Conservation (phyloP, 2,797 vertebrate species). For the Danio aesculapii region DNA sequence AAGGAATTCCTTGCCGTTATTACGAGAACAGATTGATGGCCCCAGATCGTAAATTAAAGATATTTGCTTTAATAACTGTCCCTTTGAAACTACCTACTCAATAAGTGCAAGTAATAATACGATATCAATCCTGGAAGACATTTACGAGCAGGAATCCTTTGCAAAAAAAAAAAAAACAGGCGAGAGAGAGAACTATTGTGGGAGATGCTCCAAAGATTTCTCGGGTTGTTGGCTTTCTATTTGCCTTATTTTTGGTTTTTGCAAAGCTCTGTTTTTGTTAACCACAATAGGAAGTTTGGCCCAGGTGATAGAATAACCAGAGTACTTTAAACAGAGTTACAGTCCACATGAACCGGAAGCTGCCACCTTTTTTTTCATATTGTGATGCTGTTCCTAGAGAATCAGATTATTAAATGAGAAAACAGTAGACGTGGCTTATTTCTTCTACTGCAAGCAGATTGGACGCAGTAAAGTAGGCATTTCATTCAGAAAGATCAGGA, state of each 20-base stretch:
- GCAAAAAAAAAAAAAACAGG: slow-evolving; percentile 53
- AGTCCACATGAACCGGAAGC: no score
- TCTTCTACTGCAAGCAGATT: no score
- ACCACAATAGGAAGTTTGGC: slow-evolving; percentile 71
- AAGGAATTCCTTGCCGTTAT: slow-evolving; percentile 65
- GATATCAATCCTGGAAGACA: slow-evolving; percentile 74
- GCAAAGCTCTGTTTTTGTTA: slow-evolving; percentile 69
- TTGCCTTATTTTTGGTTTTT: slow-evolving; percentile 63
- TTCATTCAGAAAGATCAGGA: no score
- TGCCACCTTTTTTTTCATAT: no score
- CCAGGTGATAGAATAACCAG: slow-evolving; percentile 65
- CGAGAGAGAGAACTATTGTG: slow-evolving; percentile 45
- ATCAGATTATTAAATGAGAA: no score
- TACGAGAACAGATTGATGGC: slow-evolving; percentile 66
- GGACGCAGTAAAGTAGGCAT: no score
- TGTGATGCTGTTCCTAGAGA: no score
- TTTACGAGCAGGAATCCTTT: slow-evolving; percentile 73
- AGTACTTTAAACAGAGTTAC: no score
- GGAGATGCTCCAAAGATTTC: slow-evolving; percentile 55
- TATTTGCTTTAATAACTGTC: slow-evolving; percentile 72
- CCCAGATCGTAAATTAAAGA: slow-evolving; percentile 69
- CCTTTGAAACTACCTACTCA: slow-evolving; percentile 68
- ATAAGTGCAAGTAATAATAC: slow-evolving; percentile 69
- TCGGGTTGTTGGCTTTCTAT: slow-evolving; percentile 62
- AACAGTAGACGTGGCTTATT: no score